Conservation (phyloP, 2,113 vertebrate species). For the Orycteropus afer region DNA sequence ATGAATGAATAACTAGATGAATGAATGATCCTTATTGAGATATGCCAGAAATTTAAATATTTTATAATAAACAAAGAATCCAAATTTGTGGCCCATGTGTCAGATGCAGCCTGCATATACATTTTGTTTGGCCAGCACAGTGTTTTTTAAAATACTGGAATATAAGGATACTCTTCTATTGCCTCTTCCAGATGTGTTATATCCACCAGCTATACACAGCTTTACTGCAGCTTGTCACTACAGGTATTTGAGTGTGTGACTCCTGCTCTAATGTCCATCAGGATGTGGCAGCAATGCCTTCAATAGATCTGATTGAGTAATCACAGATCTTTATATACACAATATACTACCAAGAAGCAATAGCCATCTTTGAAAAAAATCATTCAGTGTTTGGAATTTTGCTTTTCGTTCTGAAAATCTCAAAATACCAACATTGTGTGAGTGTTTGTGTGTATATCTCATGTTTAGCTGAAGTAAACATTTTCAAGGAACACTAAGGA, state of each 20-base stretch:
- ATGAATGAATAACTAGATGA: background rate
- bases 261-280: background rate
- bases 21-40: background rate
- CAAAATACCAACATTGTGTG: background rate
- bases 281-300: background rate
- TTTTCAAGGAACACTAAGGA: background rate
- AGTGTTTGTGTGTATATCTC: background rate
- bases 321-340: background rate
- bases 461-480: background rate
- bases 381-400: conserved; percentile 23
- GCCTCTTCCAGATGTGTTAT: background rate
- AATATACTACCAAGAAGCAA: background rate
- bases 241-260: background rate
- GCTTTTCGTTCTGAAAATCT: conserved; percentile 7
- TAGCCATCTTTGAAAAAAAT: background rate
- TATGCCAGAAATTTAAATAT: background rate
- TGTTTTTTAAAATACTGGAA: background rate
- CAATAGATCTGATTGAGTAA: background rate
- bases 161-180: background rate
- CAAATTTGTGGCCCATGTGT: background rate
- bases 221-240: background rate
- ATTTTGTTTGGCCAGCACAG: background rate
- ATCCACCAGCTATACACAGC: background rate
- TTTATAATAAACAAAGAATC: background rate
- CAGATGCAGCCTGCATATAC: background rate